phyloP scores from a whole-genome alignment of 1,140 invertebrate genomes.

The Littorina saxatilis region DNA sequence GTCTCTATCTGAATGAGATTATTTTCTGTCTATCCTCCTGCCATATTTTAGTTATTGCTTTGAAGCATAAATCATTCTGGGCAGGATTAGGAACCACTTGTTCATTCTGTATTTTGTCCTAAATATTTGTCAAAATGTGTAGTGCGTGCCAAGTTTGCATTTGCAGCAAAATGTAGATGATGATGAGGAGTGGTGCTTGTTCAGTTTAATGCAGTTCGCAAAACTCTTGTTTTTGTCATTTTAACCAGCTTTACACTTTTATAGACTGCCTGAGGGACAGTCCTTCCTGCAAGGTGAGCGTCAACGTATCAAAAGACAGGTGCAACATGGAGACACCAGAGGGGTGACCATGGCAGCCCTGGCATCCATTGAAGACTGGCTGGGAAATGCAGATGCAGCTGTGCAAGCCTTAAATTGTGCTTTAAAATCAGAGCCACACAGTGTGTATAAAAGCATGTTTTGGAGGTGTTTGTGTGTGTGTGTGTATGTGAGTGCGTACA shows the following conservation, averaged over 20 bases:
- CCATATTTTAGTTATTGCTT: neutral
- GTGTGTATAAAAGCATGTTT: slow-evolving; percentile 32
- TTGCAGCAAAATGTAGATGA: neutral
- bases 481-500: neutral
- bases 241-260: neutral
- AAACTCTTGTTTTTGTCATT: neutral
- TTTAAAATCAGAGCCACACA: slow-evolving; percentile 38
- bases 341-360: slow-evolving; percentile 47
- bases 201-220: neutral
- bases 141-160: neutral
- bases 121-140: too few relatives aligned
- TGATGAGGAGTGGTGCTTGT: neutral
- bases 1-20: neutral
- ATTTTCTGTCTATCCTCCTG: neutral
- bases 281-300: slow-evolving; percentile 46
- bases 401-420: slow-evolving; percentile 38
- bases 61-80: neutral
- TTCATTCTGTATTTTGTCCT: neutral
- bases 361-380: slow-evolving; percentile 48
- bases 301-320: slow-evolving; percentile 23
- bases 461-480: neutral
- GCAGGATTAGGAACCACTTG: too few relatives aligned
- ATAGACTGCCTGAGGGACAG: slow-evolving; percentile 35
- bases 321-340: slow-evolving; percentile 2
- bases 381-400: slow-evolving; percentile 38